phyloP scores from a whole-genome alignment of 2,113 vertebrate species.

The Ramphastos sulfuratus region DNA sequence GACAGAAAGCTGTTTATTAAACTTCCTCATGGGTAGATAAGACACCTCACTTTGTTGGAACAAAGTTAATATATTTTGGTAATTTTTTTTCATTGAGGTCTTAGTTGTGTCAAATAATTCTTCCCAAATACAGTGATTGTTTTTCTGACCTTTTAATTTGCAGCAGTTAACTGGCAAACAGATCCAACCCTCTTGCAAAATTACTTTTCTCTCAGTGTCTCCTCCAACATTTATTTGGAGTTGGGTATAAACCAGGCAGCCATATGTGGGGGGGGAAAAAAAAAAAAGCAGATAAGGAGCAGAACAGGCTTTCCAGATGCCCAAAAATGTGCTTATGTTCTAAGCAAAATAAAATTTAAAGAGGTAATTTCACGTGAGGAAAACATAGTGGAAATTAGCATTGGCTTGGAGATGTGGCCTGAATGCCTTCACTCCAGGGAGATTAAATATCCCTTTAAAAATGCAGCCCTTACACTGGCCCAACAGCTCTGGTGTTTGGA shows the following conservation, averaged over 20 bases:
- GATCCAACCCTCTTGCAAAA: slow-evolving; percentile 1
- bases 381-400: not conserved
- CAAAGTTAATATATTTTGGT: not conserved
- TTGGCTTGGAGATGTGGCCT: not conserved
- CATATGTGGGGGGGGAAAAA: not conserved
- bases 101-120: not conserved
- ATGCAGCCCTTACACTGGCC: not conserved
- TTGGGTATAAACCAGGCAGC: not conserved
- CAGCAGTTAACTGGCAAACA: not conserved
- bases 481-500: not conserved
- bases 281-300: not conserved
- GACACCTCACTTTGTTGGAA: not conserved
- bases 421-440: not conserved
- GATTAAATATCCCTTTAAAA: not conserved
- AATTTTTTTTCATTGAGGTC: not conserved
- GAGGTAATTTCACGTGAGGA: fast-evolving
- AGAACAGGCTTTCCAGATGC: not conserved
- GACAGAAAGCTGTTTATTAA: slow-evolving; percentile 4
- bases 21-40: not conserved
- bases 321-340: not conserved
- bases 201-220: not conserved
- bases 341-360: not conserved
- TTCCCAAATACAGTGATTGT: slow-evolving; percentile 15
- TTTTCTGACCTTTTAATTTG: slow-evolving; percentile 34
- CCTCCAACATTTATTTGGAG: not conserved